These are phyloP conservation scores for Platyrinchus mystaceus DNA, from an alignment of 2,797 vertebrate species.

Conservation along the genomic window DNA sequence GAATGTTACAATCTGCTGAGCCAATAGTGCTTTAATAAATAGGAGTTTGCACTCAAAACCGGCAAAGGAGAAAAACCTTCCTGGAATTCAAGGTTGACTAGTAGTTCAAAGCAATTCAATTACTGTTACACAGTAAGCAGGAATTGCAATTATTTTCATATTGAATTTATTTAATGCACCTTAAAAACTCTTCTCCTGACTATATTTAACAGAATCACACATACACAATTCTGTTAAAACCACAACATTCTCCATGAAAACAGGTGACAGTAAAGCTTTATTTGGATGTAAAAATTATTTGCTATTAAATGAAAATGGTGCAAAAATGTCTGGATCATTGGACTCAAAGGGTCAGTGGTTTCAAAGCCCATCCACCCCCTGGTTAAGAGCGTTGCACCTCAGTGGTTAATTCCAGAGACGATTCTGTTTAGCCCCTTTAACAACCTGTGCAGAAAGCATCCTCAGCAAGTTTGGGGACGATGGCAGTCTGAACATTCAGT, in stretches of 20 bases:
- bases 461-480: not conserved
- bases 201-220: not conserved
- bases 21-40: not conserved
- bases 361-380: not conserved
- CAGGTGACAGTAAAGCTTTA: not conserved
- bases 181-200: not conserved
- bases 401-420: not conserved
- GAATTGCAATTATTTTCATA: not conserved
- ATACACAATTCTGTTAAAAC: not conserved
- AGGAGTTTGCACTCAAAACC: not conserved
- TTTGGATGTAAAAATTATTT: not conserved
- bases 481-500: not conserved
- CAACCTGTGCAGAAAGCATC: not conserved
- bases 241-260: not conserved
- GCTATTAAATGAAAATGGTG: not conserved
- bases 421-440: not conserved
- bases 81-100: slow-evolving; percentile 37
- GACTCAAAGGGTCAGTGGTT: not conserved
- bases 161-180: not conserved
- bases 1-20: slow-evolving; percentile 8
- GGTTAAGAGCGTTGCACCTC: not conserved
- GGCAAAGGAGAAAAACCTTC: not conserved
- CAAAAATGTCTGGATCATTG: not conserved
- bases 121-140: not conserved
- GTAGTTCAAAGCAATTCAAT: slow-evolving; percentile 20